Evolutionary conservation across 2,113 vertebrate genomes (phyloP), one percentile per base, ranked within the genome.

Genomic region (Ochotona curzoniae): DNA sequence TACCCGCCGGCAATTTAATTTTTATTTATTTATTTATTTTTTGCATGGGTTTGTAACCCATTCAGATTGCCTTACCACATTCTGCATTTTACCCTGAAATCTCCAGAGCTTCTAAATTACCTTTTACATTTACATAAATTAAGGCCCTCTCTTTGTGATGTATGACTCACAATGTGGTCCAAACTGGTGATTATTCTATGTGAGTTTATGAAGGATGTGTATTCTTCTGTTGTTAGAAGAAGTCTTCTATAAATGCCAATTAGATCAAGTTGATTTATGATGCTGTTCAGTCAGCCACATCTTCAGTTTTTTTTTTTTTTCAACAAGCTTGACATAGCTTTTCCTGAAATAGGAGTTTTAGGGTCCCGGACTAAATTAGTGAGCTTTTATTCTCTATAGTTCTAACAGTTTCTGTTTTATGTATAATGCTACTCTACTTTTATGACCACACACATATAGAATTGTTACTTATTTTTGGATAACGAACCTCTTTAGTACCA

Each of bases 201-300:
- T 71, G n/a, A 47, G 7, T 88, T 88, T 69, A 44, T 60, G 38
- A 35, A 57, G 13, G 78, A 83, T 57, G 8, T 64, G 18, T 64
- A 57, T 64, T 78, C 54, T 76, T 11, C 32, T 70, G 8, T 76
- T 61, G 11, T 75, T 91, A 23, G 64, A 57, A 85, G n/a, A 85
- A 83, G n/a, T 76, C 1, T 64, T 78, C 32, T 78, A 66, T 78
- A 88, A 51, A 78, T 78, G 84, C 71, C 84, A 91, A 30, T 83
- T 91, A 78, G 71, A 71, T 57, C 35, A 57, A 28, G 49, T 57
- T 88, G 79, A 88, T 73, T 83, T 88, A 78, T 35, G 70, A 25
- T 79, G 54, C 76, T 73, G 28, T 83, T 94, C 54, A 66, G 51
- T 66, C 89, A 83, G 35, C 23, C 64, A 8, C 66, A 66, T 83